Conservation (phyloP, 2,113 vertebrate species). For the Mesembrinibis cayennensis region DNA sequence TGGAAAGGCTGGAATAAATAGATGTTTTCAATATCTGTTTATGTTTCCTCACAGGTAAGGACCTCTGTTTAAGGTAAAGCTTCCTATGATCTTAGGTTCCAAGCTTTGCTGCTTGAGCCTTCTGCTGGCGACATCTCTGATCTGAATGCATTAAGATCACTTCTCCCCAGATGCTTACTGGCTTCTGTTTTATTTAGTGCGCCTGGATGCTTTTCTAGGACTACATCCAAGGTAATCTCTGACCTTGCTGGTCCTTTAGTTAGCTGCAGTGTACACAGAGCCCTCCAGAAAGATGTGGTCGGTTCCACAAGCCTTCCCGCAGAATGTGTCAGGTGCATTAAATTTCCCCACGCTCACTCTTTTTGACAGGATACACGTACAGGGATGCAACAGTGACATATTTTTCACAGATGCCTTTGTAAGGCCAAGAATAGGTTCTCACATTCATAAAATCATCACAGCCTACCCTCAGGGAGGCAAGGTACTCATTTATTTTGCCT, state of each 20-base stretch:
- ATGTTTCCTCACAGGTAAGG: not conserved
- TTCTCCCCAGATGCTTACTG: slow-evolving; percentile 20
- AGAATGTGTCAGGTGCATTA: not conserved
- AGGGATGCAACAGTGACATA: not conserved
- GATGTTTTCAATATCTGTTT: not conserved
- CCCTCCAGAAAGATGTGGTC: not conserved
- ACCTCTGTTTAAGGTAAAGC: slow-evolving; percentile 5
- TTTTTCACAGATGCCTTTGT: not conserved
- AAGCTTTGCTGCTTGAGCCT: not conserved
- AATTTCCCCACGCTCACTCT: not conserved
- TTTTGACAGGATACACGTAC: not conserved
- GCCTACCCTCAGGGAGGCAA: not conserved
- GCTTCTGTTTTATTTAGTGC: slow-evolving; percentile 41
- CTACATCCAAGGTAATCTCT: slow-evolving; percentile 39
- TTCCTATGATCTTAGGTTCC: not conserved
- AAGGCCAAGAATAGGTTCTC: slow-evolving; percentile 9
- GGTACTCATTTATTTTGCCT: slow-evolving; percentile 34
- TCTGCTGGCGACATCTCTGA: not conserved
- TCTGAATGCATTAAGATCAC: slow-evolving; percentile 58
- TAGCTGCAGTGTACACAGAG: not conserved
- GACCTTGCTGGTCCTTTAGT: slow-evolving; percentile 48
- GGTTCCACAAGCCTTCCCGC: not conserved
- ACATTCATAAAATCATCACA: slow-evolving; percentile 32
- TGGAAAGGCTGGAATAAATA: not conserved
- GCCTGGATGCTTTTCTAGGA: slow-evolving; percentile 60